These are phyloP conservation scores for Caenorhabditis auriculariae DNA, from an alignment of 2,888 invertebrate species.

Conservation along the genomic window DNA sequence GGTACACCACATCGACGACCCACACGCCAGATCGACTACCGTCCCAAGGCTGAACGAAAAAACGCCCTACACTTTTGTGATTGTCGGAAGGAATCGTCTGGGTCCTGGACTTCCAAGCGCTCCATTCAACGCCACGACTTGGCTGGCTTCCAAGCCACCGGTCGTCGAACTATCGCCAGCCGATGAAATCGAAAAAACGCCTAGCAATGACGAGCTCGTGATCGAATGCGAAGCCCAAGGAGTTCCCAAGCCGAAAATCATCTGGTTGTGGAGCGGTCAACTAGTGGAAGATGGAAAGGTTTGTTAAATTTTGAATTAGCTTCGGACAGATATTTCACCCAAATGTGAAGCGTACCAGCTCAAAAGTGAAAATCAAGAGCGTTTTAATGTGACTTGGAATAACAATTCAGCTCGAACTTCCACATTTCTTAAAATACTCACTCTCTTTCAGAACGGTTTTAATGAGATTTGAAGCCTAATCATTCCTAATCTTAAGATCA, in stretches of 20 bases:
- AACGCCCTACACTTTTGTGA: conserved; percentile 56
- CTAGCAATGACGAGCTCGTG: conserved; percentile 53
- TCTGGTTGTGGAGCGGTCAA: conserved; percentile 59
- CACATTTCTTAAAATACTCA: too few relatives aligned
- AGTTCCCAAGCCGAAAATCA: conserved; percentile 60
- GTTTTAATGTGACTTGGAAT: too few relatives aligned
- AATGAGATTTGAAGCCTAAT: too few relatives aligned
- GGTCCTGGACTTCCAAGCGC: conserved; percentile 55
- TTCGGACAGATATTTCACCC: too few relatives aligned
- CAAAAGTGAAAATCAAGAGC: too few relatives aligned
- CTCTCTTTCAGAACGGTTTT: too few relatives aligned
- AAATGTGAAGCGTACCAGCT: too few relatives aligned
- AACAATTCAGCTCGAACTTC: too few relatives aligned
- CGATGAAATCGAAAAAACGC: conserved; percentile 37
- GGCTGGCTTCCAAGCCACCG: conserved; percentile 49
- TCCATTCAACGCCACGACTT: conserved; percentile 52
- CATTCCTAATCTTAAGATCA: too few relatives aligned
- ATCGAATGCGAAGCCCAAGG: conserved; percentile 58
- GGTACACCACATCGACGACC: conserved; percentile 42
- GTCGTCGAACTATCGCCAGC: conserved; percentile 48
- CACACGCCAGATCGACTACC: conserved; percentile 39
- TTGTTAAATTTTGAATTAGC: too few relatives aligned
- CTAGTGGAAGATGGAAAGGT: conserved; percentile 59
- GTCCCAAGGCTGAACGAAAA: conserved; percentile 53
- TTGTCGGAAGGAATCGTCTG: conserved; percentile 57